Percentiles rank a stretch among this genome's conserved stretches.
phyloP scores from a whole-genome alignment of 2,888 invertebrate species.

The Spodoptera littoralis region DNA sequence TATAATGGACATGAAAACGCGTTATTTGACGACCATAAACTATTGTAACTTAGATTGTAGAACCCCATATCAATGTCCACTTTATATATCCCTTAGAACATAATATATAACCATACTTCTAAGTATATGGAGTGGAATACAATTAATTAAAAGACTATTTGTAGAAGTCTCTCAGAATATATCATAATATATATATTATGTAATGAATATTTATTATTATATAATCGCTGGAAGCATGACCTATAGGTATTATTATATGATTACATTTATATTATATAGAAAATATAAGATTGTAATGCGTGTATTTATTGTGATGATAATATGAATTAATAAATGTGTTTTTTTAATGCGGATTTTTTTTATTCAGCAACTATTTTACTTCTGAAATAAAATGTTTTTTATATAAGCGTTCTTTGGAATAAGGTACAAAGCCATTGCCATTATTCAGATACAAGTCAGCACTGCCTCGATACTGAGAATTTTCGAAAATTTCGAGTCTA shows the following conservation, averaged over 20 bases:
- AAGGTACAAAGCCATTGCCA: too few species aligned
- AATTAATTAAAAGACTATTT: constrained; percentile 54
- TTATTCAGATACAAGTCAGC: too few species aligned
- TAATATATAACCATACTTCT: constrained; percentile 41
- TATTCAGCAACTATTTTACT: constrained; percentile 8
- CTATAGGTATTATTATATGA: constrained; percentile 46
- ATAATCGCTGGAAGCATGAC: constrained; percentile 51
- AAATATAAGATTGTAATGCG: constrained; percentile 64
- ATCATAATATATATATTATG: constrained; percentile 16
- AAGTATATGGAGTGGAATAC: constrained; percentile 46
- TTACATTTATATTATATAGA: constrained; percentile 34
- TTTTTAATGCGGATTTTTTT: constrained; percentile 47
- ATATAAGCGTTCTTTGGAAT: too few species aligned
- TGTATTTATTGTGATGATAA: constrained; percentile 68
- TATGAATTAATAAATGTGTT: constrained; percentile 70
- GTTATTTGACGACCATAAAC: constrained; percentile 33
- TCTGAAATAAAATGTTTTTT: too few species aligned
- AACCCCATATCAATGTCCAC: constrained; percentile 53
- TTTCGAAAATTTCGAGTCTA: too few species aligned
- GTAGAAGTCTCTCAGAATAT: constrained; percentile 40
- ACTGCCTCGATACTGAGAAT: too few species aligned
- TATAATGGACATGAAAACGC: constrained; percentile 23
- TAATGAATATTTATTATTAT: constrained; percentile 17
- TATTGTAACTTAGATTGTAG: constrained; percentile 43
- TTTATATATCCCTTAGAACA: constrained; percentile 41